Base-by-base conservation (phyloP, 2,888 invertebrate genomes). In the Mimachlamys varia region DNA sequence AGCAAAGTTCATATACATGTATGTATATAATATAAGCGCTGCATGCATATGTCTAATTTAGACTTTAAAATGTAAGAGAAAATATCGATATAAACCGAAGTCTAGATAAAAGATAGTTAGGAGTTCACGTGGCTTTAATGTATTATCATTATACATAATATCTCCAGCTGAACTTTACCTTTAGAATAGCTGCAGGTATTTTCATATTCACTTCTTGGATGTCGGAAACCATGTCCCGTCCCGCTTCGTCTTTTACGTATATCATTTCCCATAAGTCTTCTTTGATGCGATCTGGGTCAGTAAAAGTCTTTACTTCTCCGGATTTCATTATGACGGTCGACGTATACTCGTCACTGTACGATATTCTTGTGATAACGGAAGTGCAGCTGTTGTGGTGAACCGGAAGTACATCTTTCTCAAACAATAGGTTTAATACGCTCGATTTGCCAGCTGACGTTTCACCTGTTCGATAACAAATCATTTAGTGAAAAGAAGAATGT, bases 361-460 rank as follows among this genome's bases (percentile, higher is more conserved):
- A 92, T 10, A 96, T 88, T 27, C 94, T 92, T 50, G 95, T 95
- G 19, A 95, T 94, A 37, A 94, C 93, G 12, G 95, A 94, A 0
- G 96, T 96, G 44, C 95, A 96, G 88, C 95, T 94, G 49, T 95
- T 92, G 53, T 94, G 94, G 44, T 94, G 93, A 22, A 94, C 94
- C 1, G 95, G 95, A 55, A 95, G 91, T 1, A 95, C 91, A 38
- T 95, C 94, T 44, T 93, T 92, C 0, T 94, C 93, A 0, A 96
- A 90, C 5, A 92, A 3, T 15, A 95, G 91, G 89, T 96, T 96
- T 19, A 96, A 90, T 17, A 96, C 93, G 13, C 94, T 94, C 44
- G 95, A 95, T 91, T 96, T 96, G 0, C 96, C 96, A 0, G 95
- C 95, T 27, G 94, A 94, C 33, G 96, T 96, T 91, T 96, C 96